Conservation (phyloP, 92 coral and sea anemone genomes). For the Paramuricea clavata region DNA sequence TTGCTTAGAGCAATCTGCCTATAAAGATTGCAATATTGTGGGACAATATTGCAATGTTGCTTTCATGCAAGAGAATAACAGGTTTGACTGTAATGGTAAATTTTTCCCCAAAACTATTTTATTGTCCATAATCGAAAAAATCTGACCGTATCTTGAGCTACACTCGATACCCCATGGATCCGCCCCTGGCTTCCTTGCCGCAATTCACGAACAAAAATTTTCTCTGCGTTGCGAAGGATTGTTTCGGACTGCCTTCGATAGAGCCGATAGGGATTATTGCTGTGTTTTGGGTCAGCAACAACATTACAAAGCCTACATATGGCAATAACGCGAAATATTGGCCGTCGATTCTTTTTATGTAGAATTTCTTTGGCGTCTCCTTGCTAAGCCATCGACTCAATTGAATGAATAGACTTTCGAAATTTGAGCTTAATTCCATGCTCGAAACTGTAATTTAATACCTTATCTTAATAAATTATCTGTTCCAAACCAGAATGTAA, state of each 20-base stretch:
- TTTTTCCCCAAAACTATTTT: too few species aligned
- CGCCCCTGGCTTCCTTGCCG: neutral
- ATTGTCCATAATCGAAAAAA: too few species aligned
- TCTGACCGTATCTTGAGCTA: too few species aligned
- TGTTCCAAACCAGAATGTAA: neutral
- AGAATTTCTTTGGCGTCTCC: neutral
- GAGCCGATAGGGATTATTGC: neutral
- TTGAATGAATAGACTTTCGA: neutral
- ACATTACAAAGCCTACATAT: neutral
- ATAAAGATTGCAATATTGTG: too few species aligned
- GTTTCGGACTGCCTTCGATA: neutral
- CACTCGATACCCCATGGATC: too few species aligned
- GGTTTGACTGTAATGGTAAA: too few species aligned
- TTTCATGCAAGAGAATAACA: too few species aligned
- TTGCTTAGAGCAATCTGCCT: too few species aligned
- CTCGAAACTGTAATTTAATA: neutral
- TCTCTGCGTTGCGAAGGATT: neutral
- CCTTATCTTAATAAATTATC: neutral
- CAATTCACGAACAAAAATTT: neutral
- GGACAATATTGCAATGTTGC: too few species aligned
- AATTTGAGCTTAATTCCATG: neutral
- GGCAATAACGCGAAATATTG: neutral
- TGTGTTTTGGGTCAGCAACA: conserved; percentile 5
- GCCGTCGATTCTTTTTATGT: neutral
- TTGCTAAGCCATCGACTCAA: neutral